These are phyloP conservation scores for Drosophila tani DNA, from an alignment of 1,140 invertebrate species.

Conservation along the genomic window DNA sequence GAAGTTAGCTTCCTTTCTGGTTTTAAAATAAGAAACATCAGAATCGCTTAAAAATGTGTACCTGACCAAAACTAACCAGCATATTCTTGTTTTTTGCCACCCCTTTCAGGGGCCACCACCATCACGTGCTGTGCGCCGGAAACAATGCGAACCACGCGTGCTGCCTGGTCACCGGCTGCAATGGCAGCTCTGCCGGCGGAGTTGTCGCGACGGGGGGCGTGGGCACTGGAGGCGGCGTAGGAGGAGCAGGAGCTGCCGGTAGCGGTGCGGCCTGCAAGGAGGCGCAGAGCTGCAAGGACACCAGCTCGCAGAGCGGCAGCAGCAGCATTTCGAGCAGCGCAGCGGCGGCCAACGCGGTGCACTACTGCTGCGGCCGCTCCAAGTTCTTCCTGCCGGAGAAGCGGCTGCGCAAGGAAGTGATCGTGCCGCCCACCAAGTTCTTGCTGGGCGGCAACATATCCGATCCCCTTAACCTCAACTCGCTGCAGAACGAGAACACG, in stretches of 20 bases:
- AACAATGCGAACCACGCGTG: conserved; percentile 77
- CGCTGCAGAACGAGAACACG: conserved; percentile 94
- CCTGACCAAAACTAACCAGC: not conserved
- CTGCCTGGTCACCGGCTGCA: conserved; percentile 76
- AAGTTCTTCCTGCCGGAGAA: conserved; percentile 89
- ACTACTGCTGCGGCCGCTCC: conserved; percentile 83
- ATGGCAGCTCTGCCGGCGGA: conserved; percentile 49
- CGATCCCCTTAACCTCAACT: conserved; percentile 97
- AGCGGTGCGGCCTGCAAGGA: conserved; percentile 51
- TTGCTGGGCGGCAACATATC: conserved; percentile 97
- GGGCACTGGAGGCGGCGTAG: conserved; percentile 20
- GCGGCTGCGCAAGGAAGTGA: conserved; percentile 89
- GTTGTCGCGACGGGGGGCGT: conserved; percentile 18
- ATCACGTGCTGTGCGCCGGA: conserved; percentile 78
- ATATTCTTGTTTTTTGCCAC: not conserved
- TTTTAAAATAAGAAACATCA: too few relatives aligned
- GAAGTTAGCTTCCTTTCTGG: too few relatives aligned
- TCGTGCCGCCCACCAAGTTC: conserved; percentile 96
- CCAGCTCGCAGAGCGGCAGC: conserved; percentile 68
- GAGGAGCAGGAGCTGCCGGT: conserved; percentile 13
- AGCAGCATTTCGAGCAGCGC: conserved; percentile 63
- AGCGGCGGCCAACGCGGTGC: conserved; percentile 61
- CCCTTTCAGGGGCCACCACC: conserved; percentile 65
- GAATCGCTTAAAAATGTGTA: not conserved
- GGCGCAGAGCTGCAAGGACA: conserved; percentile 59